Base-by-base conservation (phyloP, 1,140 invertebrate genomes). In the Atta texana region DNA sequence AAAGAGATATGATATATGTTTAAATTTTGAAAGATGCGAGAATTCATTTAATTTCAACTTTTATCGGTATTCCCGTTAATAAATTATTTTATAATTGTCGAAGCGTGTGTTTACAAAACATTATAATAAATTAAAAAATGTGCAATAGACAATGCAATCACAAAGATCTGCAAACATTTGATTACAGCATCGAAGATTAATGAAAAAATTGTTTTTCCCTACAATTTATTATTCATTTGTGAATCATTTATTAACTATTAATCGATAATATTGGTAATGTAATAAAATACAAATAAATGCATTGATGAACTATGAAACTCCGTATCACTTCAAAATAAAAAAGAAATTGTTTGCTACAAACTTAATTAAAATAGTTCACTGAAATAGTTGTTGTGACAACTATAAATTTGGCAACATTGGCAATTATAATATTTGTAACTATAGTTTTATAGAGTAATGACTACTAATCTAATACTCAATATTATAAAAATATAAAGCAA, bases 91-190 rank as follows among this genome's bases (percentile, higher is more conserved):
- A n/a, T 24, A 51, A 31, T n/a, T 53, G n/a, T 53, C 53, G 44
- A 34, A 66, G 21, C 7, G 4, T 7, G 28, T 55, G 28, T 71
- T 81, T 55, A 34, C n/a, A 24, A 18, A 12, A 53, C n/a, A n/a
- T 34, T 34, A 53, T 34, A 69, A 80, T 28, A 72, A 72, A 59
- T 71, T 81, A 44, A 69, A 71, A 18, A 57, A 71, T 44, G 8
- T 6, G 59, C n/a, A 39, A 34, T 34, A 69, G 14, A 8, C 34
- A 21, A 34, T 34, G 21, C 28, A 49, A 44, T 57, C 72, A 82
- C 44, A 59, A 39, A 69, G 2, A 80, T 53, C 4, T 24, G 7
- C 14, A 3, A 28, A 10, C 5, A 14, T 64, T 64, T 3, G 28
- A 51, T 66, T 31, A 10, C 16, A 18, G 5, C 4, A 16, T 80